phyloP scores from a whole-genome alignment of 2,888 invertebrate genomes.

The Aleiodes testaceus region DNA sequence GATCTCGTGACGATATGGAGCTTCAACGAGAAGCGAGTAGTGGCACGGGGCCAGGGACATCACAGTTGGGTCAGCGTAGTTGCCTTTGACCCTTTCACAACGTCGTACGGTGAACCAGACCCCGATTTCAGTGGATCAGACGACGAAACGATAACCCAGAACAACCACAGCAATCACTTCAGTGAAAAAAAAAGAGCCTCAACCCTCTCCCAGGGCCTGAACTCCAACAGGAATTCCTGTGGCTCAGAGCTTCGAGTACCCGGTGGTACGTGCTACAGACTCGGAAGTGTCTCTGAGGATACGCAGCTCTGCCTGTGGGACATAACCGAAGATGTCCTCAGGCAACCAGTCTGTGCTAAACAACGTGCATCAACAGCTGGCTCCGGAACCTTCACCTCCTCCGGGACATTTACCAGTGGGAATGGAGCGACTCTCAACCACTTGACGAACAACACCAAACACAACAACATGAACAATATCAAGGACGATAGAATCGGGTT shows the following conservation, averaged over 20 bases:
- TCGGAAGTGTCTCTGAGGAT: constrained; percentile 98
- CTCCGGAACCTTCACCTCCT: constrained; percentile 65
- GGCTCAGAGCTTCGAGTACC: constrained; percentile 71
- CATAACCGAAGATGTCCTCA: constrained; percentile 94
- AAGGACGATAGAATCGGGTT: constrained; percentile 62
- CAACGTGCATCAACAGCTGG: constrained; percentile 70
- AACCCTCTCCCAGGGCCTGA: constrained; percentile 61
- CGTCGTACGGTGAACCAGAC: constrained; percentile 78
- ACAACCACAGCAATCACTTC: constrained; percentile 64
- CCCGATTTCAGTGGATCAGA: constrained; percentile 76
- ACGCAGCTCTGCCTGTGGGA: constrained; percentile 99
- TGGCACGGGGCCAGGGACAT: constrained; percentile 98
- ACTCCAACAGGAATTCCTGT: constrained; percentile 72
- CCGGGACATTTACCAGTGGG: constrained; percentile 68
- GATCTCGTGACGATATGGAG: constrained; percentile 99
- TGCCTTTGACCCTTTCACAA: constrained; percentile 92
- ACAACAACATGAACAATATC: constrained; percentile 66
- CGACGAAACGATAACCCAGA: constrained; percentile 73
- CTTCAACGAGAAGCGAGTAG: constrained; percentile 91
- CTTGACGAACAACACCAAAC: constrained; percentile 64
- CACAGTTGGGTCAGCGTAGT: constrained; percentile 98
- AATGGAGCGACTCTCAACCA: constrained; percentile 68
- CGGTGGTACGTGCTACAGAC: constrained; percentile 82
- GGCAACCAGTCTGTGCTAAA: constrained; percentile 79
- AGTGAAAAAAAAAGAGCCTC: constrained; percentile 67